These are phyloP conservation scores for Scylla paramamosain DNA, from an alignment of 1,140 invertebrate species.

Conservation along the genomic window DNA sequence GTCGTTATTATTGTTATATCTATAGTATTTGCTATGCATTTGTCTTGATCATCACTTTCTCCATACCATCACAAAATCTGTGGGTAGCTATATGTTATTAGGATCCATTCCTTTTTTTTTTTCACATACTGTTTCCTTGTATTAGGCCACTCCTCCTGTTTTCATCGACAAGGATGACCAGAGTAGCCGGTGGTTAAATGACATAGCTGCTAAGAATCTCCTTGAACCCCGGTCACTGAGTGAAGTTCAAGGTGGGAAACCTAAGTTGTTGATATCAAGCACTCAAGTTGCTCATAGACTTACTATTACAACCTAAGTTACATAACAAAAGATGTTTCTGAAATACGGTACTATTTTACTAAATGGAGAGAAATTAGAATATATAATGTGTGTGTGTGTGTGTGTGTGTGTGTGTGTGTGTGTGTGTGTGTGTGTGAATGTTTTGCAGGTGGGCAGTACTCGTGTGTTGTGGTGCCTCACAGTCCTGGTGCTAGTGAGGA, in stretches of 20 bases:
- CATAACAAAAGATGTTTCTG: too few relatives aligned
- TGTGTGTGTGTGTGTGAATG: neutral
- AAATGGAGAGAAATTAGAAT: too few relatives aligned
- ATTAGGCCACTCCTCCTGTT: conserved; percentile 46
- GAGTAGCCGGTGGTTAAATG: conserved; percentile 66
- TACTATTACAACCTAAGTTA: too few relatives aligned
- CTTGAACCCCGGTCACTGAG: conserved; percentile 54
- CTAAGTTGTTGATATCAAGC: neutral
- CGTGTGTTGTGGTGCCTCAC: conserved; percentile 68
- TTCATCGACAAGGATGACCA: conserved; percentile 72
- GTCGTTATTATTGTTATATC: too few relatives aligned
- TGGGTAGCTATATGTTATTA: too few relatives aligned
- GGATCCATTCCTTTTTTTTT: neutral
- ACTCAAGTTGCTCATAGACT: neutral
- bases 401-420: too few relatives aligned
- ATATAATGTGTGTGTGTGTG: too few relatives aligned
- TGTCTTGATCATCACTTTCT: too few relatives aligned
- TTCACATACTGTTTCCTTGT: neutral
- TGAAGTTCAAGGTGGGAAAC: conserved; percentile 57
- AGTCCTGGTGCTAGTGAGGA: conserved; percentile 71
- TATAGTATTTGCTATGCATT: too few relatives aligned
- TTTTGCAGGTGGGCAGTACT: conserved; percentile 67
- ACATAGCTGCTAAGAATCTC: conserved; percentile 62
- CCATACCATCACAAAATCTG: too few relatives aligned
- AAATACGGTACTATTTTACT: too few relatives aligned